These are phyloP conservation scores for Sesamia nonagrioides DNA, from an alignment of 1,140 invertebrate species.

Conservation along the genomic window DNA sequence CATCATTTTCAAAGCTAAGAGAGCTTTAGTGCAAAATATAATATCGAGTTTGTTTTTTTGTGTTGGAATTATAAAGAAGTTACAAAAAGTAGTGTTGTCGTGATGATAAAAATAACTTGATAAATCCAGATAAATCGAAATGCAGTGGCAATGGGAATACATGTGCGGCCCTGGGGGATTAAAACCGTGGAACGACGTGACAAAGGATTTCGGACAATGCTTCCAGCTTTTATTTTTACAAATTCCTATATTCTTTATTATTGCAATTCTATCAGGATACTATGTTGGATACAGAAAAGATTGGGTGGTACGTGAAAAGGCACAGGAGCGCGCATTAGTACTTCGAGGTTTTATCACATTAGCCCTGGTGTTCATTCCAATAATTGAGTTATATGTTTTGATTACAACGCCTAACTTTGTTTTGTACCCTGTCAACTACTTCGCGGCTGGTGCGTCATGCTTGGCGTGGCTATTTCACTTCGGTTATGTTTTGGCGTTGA, in stretches of 20 bases:
- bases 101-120: constrained; percentile 20
- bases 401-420: constrained; percentile 81
- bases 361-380: constrained; percentile 89
- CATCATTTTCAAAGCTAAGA: background rate
- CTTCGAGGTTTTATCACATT: constrained; percentile 89
- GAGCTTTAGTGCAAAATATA: background rate
- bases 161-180: constrained; percentile 91
- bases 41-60: background rate
- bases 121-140: constrained; percentile 52
- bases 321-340: constrained; percentile 89
- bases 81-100: constrained; percentile 45
- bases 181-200: constrained; percentile 89
- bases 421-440: constrained; percentile 90
- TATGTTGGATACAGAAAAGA: constrained; percentile 90
- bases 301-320: constrained; percentile 87
- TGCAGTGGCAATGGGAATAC: constrained; percentile 91
- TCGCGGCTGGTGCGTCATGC: constrained; percentile 90
- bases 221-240: constrained; percentile 93
- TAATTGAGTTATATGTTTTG: constrained; percentile 90
- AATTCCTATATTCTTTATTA: constrained; percentile 90
- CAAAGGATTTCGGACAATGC: constrained; percentile 92
- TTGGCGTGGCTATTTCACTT: constrained; percentile 94
- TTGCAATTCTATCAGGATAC: constrained; percentile 92
- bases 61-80: background rate
- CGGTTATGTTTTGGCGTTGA: constrained; percentile 91